These are phyloP conservation scores for Flexamia atlantica DNA, from an alignment of 2,888 invertebrate genomes.

Conservation along the genomic window DNA sequence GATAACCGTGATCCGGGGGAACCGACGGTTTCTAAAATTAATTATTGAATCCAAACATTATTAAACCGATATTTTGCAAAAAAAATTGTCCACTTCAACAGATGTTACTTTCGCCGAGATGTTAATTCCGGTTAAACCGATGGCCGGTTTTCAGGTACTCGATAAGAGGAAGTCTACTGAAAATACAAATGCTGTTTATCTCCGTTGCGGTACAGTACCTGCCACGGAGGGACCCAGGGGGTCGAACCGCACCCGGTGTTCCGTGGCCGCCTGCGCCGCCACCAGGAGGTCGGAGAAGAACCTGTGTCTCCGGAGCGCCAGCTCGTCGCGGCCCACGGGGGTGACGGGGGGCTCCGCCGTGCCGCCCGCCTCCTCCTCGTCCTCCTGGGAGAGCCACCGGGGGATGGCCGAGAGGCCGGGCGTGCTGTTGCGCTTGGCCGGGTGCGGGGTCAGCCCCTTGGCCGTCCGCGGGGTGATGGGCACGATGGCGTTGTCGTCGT, in stretches of 20 bases:
- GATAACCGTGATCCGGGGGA: no score
- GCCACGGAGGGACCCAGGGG: conserved; percentile 84
- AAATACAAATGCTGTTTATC: no score
- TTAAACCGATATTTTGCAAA: no score
- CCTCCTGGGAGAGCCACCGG: conserved; percentile 62
- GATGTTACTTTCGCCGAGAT: no score
- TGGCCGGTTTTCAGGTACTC: no score
- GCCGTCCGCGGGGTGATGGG: conserved; percentile 63
- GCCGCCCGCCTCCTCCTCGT: conserved; percentile 74
- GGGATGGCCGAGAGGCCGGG: conserved; percentile 58
- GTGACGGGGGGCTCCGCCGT: conserved; percentile 84
- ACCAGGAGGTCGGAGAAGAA: conserved; percentile 88
- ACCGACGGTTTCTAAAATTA: no score
- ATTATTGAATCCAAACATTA: no score
- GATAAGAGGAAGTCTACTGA: no score
- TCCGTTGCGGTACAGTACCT: no score
- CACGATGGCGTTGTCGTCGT: conserved; percentile 57
- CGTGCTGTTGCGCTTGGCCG: conserved; percentile 63
- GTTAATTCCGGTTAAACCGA: no score
- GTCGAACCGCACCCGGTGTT: conserved; percentile 87
- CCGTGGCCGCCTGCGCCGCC: conserved; percentile 84
- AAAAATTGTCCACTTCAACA: no score
- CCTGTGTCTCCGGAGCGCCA: conserved; percentile 86
- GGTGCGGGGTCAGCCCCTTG: conserved; percentile 62
- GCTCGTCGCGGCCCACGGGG: conserved; percentile 86